Evolutionary conservation across 1,140 invertebrate species (phyloP), one percentile per base, ranked within the genome.

Genomic region (Stegodyphus dumicola): DNA sequence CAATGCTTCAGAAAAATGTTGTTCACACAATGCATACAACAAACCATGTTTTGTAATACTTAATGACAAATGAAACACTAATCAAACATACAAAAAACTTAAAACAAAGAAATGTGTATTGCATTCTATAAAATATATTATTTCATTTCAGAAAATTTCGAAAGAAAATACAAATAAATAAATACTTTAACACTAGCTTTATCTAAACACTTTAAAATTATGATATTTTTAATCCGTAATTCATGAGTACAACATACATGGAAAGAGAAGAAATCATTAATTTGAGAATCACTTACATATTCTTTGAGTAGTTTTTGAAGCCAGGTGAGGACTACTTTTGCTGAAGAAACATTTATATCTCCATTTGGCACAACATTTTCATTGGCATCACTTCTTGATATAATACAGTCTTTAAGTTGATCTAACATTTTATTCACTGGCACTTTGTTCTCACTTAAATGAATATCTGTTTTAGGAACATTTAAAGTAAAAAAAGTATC

Each of bases 301-400:
- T 77, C 18, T 69, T 84, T 76, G 48, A 75, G 18, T 6, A 15
- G 51, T 65, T 75, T 69, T 49, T 77, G 60, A 66, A 84, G 73
- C 81, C 81, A 84, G 13, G 60, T n/a, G 10, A 56, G 69, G 10
- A 84, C 64, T 56, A 76, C 52, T 67, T 75, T 84, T n/a, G 81
- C 81, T 11, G 73, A 53, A 56, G 71, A 54, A 10, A 69, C 7
- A 51, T 69, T 76, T 5, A 84, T 15, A 18, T 84, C 79, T 65
- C 53, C 48, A 49, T 75, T 76, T n/a, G 48, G 48, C n/a, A 66
- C 2, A 76, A 76, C 67, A 67, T 84, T 76, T n/a, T 84, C 71
- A 67, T 84, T 84, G 18, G 64, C 49, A 69, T 76, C 74, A 76
- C 54, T 76, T 69, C 33, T 77, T 64, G 75, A 48, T 53, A 76